Conservation (phyloP, 2,888 invertebrate genomes). For the Herminia tarsipennalis region DNA sequence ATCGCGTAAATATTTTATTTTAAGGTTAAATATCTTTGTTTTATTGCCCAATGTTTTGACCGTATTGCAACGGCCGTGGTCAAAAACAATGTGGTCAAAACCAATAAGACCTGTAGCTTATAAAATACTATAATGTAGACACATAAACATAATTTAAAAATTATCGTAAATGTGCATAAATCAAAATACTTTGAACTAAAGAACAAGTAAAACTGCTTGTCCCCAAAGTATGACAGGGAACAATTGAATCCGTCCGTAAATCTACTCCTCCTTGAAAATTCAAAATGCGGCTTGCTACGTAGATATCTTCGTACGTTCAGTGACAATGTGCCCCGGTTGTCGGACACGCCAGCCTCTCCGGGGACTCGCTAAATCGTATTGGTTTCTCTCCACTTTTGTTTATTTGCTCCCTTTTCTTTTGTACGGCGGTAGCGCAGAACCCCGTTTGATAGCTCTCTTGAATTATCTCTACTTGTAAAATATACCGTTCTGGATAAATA, state of each 20-base stretch:
- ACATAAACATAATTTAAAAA: too few relatives aligned
- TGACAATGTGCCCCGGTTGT: conserved; percentile 68
- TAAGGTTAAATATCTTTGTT: too few relatives aligned
- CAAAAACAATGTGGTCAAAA: too few relatives aligned
- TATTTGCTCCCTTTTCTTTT: conserved; percentile 58
- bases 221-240: conserved; percentile 9
- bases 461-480: conserved; percentile 32
- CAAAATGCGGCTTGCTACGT: conserved; percentile 30
- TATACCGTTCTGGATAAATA: conserved; percentile 23
- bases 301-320: conserved; percentile 50
- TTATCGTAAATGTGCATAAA: too few relatives aligned
- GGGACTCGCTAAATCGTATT: conserved; percentile 76
- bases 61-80: too few relatives aligned
- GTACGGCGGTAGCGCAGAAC: conserved; percentile 23
- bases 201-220: neutral
- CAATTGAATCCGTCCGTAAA: conserved; percentile 14
- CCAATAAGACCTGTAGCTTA: too few relatives aligned
- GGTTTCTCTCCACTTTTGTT: conserved; percentile 68
- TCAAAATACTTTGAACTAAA: neutral
- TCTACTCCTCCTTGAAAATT: conserved; percentile 13
- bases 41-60: too few relatives aligned
- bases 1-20: too few relatives aligned
- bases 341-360: conserved; percentile 53
- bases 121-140: too few relatives aligned
- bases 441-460: conserved; percentile 39